Evolutionary conservation across 2,113 vertebrate genomes (phyloP).

Genomic region (Dunckerocampus dactyliophorus): DNA sequence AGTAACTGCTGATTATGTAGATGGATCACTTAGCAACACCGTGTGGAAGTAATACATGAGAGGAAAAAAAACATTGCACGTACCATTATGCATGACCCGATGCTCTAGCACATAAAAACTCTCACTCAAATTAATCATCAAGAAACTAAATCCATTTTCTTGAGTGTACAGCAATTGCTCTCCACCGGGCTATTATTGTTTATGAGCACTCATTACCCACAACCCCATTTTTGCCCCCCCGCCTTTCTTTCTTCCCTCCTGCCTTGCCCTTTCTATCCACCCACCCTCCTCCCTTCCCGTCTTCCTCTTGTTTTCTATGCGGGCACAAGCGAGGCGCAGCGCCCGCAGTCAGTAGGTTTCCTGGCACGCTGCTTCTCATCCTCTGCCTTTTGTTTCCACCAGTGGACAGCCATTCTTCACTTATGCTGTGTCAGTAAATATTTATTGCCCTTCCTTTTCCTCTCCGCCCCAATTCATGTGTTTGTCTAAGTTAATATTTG

Average conservation of each 20-base stretch:
- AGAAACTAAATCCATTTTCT: conserved; percentile 13
- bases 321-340: conserved; percentile 55
- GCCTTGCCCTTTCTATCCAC: conserved; percentile 18
- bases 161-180: conserved; percentile 9
- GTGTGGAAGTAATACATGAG: conserved; percentile 5
- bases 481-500: conserved; percentile 22
- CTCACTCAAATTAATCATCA: conserved; percentile 6
- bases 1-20: conserved; percentile 2
- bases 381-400: conserved; percentile 77
- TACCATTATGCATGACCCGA: not conserved
- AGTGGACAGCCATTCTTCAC: conserved; percentile 66
- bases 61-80: not conserved
- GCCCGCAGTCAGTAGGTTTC: conserved; percentile 63
- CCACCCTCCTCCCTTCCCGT: conserved; percentile 47
- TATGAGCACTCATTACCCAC: conserved; percentile 20
- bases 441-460: conserved; percentile 71
- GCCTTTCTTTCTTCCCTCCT: conserved; percentile 13
- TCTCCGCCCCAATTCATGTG: conserved; percentile 48
- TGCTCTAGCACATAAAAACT: conserved; percentile 3
- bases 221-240: not conserved
- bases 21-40: not conserved
- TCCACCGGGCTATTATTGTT: conserved; percentile 29
- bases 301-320: conserved; percentile 71
- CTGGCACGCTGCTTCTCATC: conserved; percentile 73
- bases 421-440: conserved; percentile 74